Conservation (phyloP, 2,113 vertebrate genomes). For the Dicerorhinus sumatrensis region DNA sequence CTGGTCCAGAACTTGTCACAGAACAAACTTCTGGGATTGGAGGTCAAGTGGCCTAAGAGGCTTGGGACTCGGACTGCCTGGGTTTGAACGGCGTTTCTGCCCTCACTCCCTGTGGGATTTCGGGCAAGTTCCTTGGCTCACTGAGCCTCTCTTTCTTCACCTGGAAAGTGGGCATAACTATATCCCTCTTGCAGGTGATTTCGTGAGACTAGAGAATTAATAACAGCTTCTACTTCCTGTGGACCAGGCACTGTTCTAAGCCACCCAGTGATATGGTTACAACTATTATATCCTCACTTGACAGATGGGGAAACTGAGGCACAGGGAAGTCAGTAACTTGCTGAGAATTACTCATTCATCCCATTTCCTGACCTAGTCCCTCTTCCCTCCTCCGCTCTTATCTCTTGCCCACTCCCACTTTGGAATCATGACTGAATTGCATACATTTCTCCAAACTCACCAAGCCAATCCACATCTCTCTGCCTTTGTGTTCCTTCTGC, state of each 20-base stretch:
- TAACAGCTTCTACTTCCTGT: background rate
- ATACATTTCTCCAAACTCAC: background rate
- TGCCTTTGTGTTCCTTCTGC: background rate
- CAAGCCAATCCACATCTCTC: background rate
- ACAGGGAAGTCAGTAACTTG: background rate
- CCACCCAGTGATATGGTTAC: background rate
- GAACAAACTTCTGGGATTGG: background rate
- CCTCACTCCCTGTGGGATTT: background rate
- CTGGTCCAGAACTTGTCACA: background rate
- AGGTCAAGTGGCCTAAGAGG: background rate
- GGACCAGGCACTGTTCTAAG: background rate
- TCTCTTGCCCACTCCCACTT: accelerated
- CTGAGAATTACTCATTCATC: background rate
- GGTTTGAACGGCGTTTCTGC: background rate
- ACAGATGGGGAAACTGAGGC: background rate
- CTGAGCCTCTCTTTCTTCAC: background rate
- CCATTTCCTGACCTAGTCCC: too few species aligned
- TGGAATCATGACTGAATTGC: accelerated
- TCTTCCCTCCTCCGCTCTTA: too few species aligned
- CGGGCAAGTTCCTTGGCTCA: background rate
- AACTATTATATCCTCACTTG: background rate
- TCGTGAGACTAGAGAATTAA: background rate
- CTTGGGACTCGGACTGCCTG: background rate
- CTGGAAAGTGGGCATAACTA: background rate
- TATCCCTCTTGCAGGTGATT: background rate